Base-by-base conservation (phyloP, 2,888 invertebrate genomes). In the Papilio gigon region DNA sequence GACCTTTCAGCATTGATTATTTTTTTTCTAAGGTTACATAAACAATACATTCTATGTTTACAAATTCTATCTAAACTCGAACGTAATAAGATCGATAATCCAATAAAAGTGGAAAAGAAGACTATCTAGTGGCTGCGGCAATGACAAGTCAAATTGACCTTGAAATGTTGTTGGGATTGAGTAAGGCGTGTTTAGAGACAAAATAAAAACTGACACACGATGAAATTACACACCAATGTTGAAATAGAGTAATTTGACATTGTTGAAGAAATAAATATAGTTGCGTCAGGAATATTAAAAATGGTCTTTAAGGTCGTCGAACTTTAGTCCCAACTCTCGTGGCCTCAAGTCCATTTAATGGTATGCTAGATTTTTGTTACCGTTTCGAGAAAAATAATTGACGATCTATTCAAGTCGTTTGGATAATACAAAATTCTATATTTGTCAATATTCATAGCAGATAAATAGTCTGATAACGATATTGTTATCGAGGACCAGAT, bases 61-160 rank as follows among this genome's bases (percentile, higher is more conserved):
- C 6, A 56, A 56, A 56, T 30, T 17, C 9, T 12, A 56, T n/a
- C 53, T 56, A 30, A 56, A 12, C 5, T 30, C 3, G 3, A 17
- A 30, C 4, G 3, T 0, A 30, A 4, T 17, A 56, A 30, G 53
- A 56, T 56, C 17, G n/a, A 56, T 56, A 56, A 30, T 56, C 14
- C 30, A 56, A 56, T 56, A 5, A 30, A 27, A 30, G 30, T 12
- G 9, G 30, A 30, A 50, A 17, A 42, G 17, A 17, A 42, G 5
- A 42, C 42, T 22, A 44, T 44, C 47, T 47, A 44, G 9, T 30
- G 30, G 8, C 17, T 25, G 3, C 53, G 27, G 8, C 53, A 30
- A 56, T 53, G 25, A 53, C 53, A 27, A 53, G 27, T 27, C 53
- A 53, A 25, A 53, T 56, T 56, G 30, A 56, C 27, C 53, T 56